Base-by-base conservation (phyloP, 2,113 vertebrate species). In the Notothenia coriiceps region DNA sequence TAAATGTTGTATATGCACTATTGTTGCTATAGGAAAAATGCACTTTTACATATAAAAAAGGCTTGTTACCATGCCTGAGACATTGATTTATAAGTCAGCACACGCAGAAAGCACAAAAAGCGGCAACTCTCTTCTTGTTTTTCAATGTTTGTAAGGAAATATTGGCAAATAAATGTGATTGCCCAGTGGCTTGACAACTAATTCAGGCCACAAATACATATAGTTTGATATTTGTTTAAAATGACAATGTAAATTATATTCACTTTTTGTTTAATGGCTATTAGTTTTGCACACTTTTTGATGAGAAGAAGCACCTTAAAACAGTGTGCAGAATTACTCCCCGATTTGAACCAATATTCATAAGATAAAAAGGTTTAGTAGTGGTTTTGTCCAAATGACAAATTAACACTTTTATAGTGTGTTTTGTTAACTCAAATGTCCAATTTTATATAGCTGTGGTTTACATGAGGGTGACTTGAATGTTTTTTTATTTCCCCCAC, bases 151-250 rank as follows among this genome's bases (percentile, higher is more conserved):
- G 64, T 44, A 14, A 67, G 25, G n/a, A 33, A 47, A 59, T 6
- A 44, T 57, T 11, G 46, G 6, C 15, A 49, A 22, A n/a, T 71
- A 35, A 49, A 35, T 54, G 46, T 62, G 29, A 60, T 9, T 50
- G 59, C 35, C 13, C 20, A n/a, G 15, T 47, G 49, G 15, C 62
- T 17, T 7, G 14, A 17, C 49, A 29, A 72, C 50, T 77, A 59
- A 67, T 72, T n/a, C 35, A 60, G 75, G 57, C 74, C 65, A 82
- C 49, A 70, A 77, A 47, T 77, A 84, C 72, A 2, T 72, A 14
- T 14, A 17, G 33, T 55, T 77, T 61, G 5, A 69, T 13, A 49
- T 79, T 79, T 29, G 77, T 87, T 88, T 74, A 70, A 84, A 78
- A 60, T 88, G 33, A 87, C 29, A 66, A 52, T 67, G 29, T 29